Conservation (phyloP, 64 coral and sea anemone species). For the Trachythela sp. region DNA sequence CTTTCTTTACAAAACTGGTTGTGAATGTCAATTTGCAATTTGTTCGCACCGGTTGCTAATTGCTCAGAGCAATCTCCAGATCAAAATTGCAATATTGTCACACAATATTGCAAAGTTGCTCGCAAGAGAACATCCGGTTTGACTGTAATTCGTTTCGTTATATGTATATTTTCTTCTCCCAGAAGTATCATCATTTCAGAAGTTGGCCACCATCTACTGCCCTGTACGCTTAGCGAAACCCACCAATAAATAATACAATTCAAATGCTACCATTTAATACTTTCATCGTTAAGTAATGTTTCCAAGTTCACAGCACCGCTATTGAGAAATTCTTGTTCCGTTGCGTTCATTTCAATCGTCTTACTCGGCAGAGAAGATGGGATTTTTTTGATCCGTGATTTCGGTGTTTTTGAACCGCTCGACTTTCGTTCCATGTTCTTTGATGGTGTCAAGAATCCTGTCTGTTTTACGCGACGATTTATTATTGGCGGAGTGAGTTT, state of each 20-base stretch:
- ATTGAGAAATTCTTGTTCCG: not conserved
- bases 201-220: too few species aligned
- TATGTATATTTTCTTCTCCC: too few species aligned
- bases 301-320: not conserved
- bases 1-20: too few species aligned
- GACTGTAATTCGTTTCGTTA: too few species aligned
- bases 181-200: too few species aligned
- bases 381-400: not conserved
- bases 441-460: not conserved
- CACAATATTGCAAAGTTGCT: too few species aligned
- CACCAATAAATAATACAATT: not conserved
- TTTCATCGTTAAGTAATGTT: not conserved
- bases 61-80: too few species aligned
- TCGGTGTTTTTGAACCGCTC: not conserved
- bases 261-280: not conserved
- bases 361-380: not conserved
- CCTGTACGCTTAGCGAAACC: too few species aligned
- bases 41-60: too few species aligned
- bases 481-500: not conserved
- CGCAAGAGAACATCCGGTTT: too few species aligned
- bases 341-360: not conserved
- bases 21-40: too few species aligned
- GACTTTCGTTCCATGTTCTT: not conserved
- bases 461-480: not conserved
- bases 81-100: too few species aligned